phyloP scores from a whole-genome alignment of 2,113 vertebrate species.

The Tupaia chinensis region DNA sequence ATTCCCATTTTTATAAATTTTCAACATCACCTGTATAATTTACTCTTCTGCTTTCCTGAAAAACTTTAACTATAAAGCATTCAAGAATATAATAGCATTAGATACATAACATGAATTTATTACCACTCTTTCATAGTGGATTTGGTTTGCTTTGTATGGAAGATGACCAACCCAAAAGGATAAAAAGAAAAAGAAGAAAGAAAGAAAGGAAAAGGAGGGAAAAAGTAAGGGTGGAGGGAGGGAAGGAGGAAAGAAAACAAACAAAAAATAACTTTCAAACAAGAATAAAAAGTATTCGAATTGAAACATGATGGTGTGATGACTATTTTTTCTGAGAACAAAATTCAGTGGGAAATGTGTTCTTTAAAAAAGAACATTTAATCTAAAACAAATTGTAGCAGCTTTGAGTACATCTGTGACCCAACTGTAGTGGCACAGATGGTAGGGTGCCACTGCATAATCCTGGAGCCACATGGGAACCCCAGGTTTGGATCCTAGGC shows the following conservation, averaged over 20 bases:
- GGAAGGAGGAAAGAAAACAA: neutral
- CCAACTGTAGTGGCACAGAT: too few species aligned
- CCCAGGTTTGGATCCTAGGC: too few species aligned
- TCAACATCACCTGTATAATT: neutral
- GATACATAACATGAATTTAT: neutral
- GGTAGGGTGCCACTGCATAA: too few species aligned
- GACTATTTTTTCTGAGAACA: neutral
- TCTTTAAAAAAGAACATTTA: neutral
- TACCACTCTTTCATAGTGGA: neutral
- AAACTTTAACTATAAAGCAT: neutral
- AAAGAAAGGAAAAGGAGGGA: neutral
- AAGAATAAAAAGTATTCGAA: neutral
- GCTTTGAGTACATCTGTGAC: neutral
- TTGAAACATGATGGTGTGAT: too few species aligned
- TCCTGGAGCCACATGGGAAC: too few species aligned
- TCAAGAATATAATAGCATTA: neutral
- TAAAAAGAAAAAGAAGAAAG: rapidly evolving
- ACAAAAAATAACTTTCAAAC: neutral
- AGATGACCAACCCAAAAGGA: neutral
- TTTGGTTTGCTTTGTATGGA: neutral
- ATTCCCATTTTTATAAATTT: neutral
- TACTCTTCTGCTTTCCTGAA: neutral
- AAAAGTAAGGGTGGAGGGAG: too few species aligned
- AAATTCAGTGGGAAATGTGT: neutral
- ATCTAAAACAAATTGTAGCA: too few species aligned